These are phyloP conservation scores for Brachionus angularis DNA, from an alignment of 1,140 invertebrate genomes.

Conservation along the genomic window DNA sequence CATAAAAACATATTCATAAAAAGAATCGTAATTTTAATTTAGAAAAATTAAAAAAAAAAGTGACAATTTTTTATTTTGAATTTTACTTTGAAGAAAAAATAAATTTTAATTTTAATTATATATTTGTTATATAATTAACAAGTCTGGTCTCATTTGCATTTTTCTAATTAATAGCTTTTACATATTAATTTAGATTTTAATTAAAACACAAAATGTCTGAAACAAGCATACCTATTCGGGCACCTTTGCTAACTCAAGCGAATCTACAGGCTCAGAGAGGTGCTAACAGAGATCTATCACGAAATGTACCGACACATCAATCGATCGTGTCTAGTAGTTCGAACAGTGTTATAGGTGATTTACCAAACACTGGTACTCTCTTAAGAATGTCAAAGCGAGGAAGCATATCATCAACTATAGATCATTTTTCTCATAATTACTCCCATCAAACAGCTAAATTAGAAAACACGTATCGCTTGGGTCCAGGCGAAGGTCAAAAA, in stretches of 20 bases:
- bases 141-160: no score
- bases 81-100: no score
- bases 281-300: neutral
- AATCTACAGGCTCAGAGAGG: constrained; percentile 9
- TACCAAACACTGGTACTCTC: neutral
- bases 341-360: constrained; percentile 19
- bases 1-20: no score
- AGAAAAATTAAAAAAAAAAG: no score
- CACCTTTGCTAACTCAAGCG: neutral
- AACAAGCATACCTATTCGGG: neutral
- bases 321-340: constrained; percentile 1
- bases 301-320: neutral
- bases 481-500: constrained; percentile 45
- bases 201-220: constrained; percentile 17
- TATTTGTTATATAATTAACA: no score
- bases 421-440: constrained; percentile 5
- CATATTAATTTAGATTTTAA: neutral
- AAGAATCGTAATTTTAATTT: no score
- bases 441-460: constrained; percentile 6
- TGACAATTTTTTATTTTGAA: no score
- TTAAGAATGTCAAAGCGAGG: constrained; percentile 15
- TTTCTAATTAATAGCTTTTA: no score
- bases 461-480: constrained; percentile 48
- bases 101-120: no score
- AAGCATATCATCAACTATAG: constrained; percentile 19